Evolutionary conservation across 2,888 invertebrate genomes (phyloP).

Genomic region (Asteroscopus sphinx): DNA sequence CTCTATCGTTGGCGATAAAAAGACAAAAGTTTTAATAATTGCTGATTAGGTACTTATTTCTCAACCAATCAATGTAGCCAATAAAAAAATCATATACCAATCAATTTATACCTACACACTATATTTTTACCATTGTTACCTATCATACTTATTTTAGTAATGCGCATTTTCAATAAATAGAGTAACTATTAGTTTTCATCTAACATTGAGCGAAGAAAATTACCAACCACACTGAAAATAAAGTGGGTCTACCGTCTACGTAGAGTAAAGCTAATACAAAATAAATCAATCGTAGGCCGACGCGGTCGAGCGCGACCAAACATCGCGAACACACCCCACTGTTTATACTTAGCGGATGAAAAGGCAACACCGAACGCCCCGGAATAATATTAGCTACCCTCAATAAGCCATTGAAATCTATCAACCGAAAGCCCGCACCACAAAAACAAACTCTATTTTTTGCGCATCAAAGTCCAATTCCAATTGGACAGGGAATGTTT

Average conservation of each 20-base stretch:
- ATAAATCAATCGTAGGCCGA: slow-evolving; percentile 83
- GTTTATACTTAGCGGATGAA: slow-evolving; percentile 90
- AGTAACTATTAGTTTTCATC: background rate
- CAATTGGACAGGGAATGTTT: slow-evolving; percentile 17
- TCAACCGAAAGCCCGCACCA: slow-evolving; percentile 59
- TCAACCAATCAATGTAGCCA: too few relatives aligned
- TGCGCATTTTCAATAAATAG: too few relatives aligned
- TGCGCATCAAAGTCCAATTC: slow-evolving; percentile 66
- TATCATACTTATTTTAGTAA: too few relatives aligned
- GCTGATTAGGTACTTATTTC: too few relatives aligned
- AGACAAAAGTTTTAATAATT: too few relatives aligned
- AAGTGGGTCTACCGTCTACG: slow-evolving; percentile 49
- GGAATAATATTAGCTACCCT: slow-evolving; percentile 90
- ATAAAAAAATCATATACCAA: too few relatives aligned
- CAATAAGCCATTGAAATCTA: slow-evolving; percentile 84
- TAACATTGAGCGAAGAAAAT: slow-evolving; percentile 32
- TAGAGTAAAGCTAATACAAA: slow-evolving; percentile 76
- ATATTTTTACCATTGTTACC: too few relatives aligned
- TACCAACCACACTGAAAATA: slow-evolving; percentile 47
- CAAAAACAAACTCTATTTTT: slow-evolving; percentile 66
- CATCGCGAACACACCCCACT: slow-evolving; percentile 87
- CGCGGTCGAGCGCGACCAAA: slow-evolving; percentile 83
- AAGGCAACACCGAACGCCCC: slow-evolving; percentile 89
- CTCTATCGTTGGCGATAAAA: too few relatives aligned
- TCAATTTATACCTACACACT: too few relatives aligned